Conservation (phyloP, 2,888 invertebrate species). For the Sesia apiformis region DNA sequence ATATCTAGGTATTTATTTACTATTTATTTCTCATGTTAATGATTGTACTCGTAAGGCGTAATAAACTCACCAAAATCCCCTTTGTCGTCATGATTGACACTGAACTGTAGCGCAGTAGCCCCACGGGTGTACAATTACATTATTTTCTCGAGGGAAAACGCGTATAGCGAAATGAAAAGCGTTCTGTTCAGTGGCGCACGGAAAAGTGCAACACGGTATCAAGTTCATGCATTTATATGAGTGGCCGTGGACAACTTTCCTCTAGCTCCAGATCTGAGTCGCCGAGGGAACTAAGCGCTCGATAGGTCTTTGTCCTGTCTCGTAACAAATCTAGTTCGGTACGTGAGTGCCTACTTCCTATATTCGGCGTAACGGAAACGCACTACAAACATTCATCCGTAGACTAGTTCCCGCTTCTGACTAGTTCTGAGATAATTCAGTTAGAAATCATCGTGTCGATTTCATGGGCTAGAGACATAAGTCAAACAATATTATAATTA, state of each 20-base stretch:
- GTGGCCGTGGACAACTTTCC: slow-evolving; percentile 56
- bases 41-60: neutral
- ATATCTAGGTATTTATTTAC: too few relatives aligned
- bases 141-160: slow-evolving; percentile 34
- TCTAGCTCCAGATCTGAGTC: slow-evolving; percentile 42
- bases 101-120: slow-evolving; percentile 2
- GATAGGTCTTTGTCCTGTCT: slow-evolving; percentile 67
- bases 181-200: slow-evolving; percentile 38
- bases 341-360: slow-evolving; percentile 31
- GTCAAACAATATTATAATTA: too few relatives aligned
- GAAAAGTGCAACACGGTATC: slow-evolving; percentile 63
- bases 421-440: neutral
- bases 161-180: slow-evolving; percentile 55
- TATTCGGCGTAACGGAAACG: slow-evolving; percentile 18
- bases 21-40: too few relatives aligned
- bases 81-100: slow-evolving; percentile 39
- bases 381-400: neutral
- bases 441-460: neutral
- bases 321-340: slow-evolving; percentile 53
- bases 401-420: neutral
- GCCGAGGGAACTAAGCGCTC: slow-evolving; percentile 56
- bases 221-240: slow-evolving; percentile 70
- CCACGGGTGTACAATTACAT: slow-evolving; percentile 35
- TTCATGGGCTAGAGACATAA: too few relatives aligned
- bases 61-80: slow-evolving; percentile 52